These are phyloP conservation scores for Dendrolimus punctatus DNA, from an alignment of 1,140 invertebrate species.

Conservation along the genomic window DNA sequence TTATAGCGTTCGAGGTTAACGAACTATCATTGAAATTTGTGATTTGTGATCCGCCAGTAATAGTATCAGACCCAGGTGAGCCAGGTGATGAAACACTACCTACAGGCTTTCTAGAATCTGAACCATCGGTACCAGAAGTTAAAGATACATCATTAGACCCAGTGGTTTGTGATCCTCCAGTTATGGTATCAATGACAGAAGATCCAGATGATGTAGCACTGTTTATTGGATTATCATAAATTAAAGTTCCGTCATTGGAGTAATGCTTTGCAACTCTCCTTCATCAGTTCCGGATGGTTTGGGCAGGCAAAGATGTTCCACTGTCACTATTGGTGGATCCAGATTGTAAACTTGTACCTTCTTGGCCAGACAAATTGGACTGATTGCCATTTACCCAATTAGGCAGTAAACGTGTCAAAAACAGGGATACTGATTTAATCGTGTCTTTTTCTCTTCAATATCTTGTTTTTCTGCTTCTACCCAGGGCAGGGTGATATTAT, in stretches of 20 bases:
- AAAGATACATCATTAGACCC: neutral
- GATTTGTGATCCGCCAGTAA: neutral
- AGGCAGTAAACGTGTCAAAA: conserved; percentile 35
- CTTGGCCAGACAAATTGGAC: no score
- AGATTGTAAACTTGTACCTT: neutral
- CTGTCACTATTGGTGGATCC: neutral
- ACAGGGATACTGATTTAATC: conserved; percentile 33
- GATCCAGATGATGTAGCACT: neutral
- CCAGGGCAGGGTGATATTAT: conserved; percentile 37
- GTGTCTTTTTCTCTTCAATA: conserved; percentile 37
- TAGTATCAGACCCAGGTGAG: conserved; percentile 2
- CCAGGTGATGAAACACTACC: neutral
- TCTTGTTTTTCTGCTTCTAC: conserved; percentile 23
- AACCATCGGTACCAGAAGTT: neutral
- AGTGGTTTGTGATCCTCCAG: no score
- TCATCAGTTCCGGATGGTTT: neutral
- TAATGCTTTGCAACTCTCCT: no score
- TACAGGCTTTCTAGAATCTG: neutral
- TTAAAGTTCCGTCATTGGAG: no score
- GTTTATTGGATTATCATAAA: no score
- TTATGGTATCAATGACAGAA: neutral
- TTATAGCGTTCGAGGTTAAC: no score
- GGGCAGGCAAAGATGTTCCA: neutral
- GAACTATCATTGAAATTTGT: no score
- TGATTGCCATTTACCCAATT: conserved; percentile 30